Conservation (phyloP, 2,888 invertebrate species). For the Blastobasis adustella region DNA sequence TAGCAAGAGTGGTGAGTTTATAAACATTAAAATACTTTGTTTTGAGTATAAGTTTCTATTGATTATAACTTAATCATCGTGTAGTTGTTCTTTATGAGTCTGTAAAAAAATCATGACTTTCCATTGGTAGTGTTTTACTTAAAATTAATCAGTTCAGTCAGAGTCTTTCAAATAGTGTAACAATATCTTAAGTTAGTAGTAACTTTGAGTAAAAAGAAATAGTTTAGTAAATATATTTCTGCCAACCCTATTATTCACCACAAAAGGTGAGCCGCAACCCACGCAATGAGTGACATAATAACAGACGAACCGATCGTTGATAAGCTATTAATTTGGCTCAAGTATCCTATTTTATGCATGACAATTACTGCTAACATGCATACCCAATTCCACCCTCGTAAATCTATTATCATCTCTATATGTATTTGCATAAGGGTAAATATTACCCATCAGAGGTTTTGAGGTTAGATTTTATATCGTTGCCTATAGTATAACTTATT, state of each 20-base stretch:
- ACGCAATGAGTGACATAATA: conserved; percentile 66
- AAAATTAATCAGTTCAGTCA: too few relatives aligned
- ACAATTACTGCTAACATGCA: conserved; percentile 16
- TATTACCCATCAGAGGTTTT: conserved; percentile 7
- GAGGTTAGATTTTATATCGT: conserved; percentile 18
- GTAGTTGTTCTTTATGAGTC: too few relatives aligned
- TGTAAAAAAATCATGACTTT: too few relatives aligned
- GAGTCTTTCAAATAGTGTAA: too few relatives aligned
- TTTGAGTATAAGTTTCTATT: too few relatives aligned
- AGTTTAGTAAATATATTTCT: background rate
- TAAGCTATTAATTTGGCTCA: conserved; percentile 70
- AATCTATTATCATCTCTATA: conserved; percentile 8
- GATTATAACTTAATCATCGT: too few relatives aligned
- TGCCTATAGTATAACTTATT: conserved; percentile 16
- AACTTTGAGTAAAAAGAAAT: background rate
- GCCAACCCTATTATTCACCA: conserved; percentile 37
- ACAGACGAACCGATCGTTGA: conserved; percentile 58
- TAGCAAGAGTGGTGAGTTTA: too few relatives aligned
- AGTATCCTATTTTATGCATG: conserved; percentile 43
- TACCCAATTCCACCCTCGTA: background rate
- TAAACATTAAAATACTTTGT: too few relatives aligned
- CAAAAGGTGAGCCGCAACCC: conserved; percentile 40
- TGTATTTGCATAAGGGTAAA: conserved; percentile 12
- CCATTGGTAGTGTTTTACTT: too few relatives aligned
- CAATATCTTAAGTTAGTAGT: too few relatives aligned